Conservation (phyloP, 2,113 vertebrate genomes). For the Burhinus bistriatus region DNA sequence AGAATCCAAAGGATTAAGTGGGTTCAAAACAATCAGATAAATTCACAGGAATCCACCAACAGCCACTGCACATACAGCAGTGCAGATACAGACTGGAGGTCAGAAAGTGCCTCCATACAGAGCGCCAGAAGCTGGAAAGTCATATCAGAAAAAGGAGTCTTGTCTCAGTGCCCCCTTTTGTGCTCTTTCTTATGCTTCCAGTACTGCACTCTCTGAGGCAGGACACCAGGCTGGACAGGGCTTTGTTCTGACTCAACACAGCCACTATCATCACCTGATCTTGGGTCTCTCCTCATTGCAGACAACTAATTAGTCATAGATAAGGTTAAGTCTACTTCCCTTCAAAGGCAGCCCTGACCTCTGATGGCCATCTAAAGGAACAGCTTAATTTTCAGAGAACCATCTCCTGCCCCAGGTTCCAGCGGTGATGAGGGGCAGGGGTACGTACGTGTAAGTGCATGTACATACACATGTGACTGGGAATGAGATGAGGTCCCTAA, state of each 20-base stretch:
- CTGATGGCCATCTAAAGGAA: conserved; percentile 29
- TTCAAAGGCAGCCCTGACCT: conserved; percentile 28
- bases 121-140: not conserved
- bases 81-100: not conserved
- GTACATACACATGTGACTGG: not conserved
- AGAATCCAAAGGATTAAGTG: not conserved
- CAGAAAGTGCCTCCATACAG: not conserved
- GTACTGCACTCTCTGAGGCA: not conserved
- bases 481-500: not conserved
- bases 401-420: not conserved
- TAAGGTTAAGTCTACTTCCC: not conserved
- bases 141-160: not conserved
- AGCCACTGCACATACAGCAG: not conserved
- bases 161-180: not conserved
- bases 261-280: not conserved
- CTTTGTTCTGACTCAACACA: not conserved
- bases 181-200: not conserved
- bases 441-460: not conserved
- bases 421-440: not conserved
- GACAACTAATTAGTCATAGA: not conserved
- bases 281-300: not conserved
- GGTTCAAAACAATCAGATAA: not conserved
- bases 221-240: not conserved
- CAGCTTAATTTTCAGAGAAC: not conserved
- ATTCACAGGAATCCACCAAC: not conserved